A percentile compares a stretch with the other conserved stretches of the same genome.
Evolutionary conservation across 2,888 invertebrate genomes (phyloP).

Genomic region (Girardia tigrina): DNA sequence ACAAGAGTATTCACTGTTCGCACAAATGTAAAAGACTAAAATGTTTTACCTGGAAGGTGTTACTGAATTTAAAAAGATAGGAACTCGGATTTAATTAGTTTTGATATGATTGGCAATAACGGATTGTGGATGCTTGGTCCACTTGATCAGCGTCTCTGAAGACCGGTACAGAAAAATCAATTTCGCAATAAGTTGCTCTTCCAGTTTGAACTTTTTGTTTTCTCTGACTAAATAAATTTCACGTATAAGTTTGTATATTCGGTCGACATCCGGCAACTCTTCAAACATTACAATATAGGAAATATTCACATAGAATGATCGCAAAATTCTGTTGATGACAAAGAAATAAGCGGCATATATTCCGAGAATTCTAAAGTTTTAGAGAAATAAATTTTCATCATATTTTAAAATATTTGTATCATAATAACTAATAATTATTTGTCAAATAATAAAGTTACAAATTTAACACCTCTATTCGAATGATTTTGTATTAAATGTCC

Average conservation of each 20-base stretch:
- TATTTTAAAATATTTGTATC: too few species aligned
- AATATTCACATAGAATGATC: conserved; percentile 27
- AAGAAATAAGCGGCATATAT: conserved; percentile 36
- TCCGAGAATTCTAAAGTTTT: conserved; percentile 33
- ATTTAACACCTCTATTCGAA: too few species aligned
- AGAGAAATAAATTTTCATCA: too few species aligned
- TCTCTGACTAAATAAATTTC: conserved; percentile 68
- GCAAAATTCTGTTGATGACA: conserved; percentile 31
- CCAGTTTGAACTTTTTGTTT: conserved; percentile 73
- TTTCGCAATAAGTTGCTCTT: conserved; percentile 94
- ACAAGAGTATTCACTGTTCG: too few species aligned
- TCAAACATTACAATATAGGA: conserved; percentile 40
- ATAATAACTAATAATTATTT: too few species aligned
- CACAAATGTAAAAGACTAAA: too few species aligned
- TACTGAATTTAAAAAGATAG: too few species aligned
- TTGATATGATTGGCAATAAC: too few species aligned
- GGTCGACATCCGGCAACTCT: conserved; percentile 56
- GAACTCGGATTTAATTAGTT: too few species aligned
- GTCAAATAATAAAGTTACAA: too few species aligned
- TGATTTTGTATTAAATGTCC: too few species aligned
- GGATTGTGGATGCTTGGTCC: conserved; percentile 35
- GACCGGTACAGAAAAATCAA: conserved; percentile 81
- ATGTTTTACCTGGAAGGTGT: too few species aligned
- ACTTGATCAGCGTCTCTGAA: conserved; percentile 36
- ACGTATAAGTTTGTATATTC: conserved; percentile 54